Percentiles rank a stretch among this genome's conserved stretches.
These are phyloP conservation scores for Drosophila seclusa DNA, from an alignment of 2,888 invertebrate genomes.

Conservation along the genomic window DNA sequence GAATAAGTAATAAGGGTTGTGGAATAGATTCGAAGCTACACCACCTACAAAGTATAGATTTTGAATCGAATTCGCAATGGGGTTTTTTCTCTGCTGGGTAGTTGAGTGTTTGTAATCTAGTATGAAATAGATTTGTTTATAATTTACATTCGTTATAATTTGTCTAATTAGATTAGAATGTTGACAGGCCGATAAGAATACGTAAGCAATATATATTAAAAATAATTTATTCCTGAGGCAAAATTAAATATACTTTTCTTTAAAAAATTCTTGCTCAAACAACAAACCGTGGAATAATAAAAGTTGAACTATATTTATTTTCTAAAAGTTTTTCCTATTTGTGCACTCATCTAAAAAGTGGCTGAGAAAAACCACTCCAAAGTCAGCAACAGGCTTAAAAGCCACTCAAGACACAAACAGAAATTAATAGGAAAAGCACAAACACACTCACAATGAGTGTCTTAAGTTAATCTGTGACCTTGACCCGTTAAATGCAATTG, in stretches of 20 bases:
- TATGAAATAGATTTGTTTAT: conserved; percentile 49
- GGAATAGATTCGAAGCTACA: background rate
- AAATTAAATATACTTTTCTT: too few species aligned
- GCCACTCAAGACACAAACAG: conserved; percentile 9
- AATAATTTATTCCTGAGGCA: background rate
- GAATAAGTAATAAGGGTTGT: background rate
- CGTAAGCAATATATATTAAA: background rate
- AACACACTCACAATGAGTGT: background rate
- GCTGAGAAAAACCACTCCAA: conserved; percentile 13
- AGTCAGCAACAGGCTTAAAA: conserved; percentile 28
- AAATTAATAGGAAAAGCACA: conserved; percentile 1
- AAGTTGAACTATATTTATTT: conserved; percentile 10
- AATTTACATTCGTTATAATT: conserved; percentile 47
- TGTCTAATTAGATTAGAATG: conserved; percentile 36
- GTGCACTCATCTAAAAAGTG: conserved; percentile 13
- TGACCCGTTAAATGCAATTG: conserved; percentile 56
- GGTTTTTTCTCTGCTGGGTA: background rate
- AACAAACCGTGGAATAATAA: conserved; percentile 4
- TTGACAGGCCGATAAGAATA: conserved; percentile 47
- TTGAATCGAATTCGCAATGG: background rate
- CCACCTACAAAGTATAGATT: background rate
- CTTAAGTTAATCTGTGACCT: conserved; percentile 37
- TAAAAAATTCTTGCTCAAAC: background rate
- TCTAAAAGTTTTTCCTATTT: conserved; percentile 32
- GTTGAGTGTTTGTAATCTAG: conserved; percentile 29